phyloP scores from a whole-genome alignment of 2,797 vertebrate genomes.

The Pelochelys cantorii region DNA sequence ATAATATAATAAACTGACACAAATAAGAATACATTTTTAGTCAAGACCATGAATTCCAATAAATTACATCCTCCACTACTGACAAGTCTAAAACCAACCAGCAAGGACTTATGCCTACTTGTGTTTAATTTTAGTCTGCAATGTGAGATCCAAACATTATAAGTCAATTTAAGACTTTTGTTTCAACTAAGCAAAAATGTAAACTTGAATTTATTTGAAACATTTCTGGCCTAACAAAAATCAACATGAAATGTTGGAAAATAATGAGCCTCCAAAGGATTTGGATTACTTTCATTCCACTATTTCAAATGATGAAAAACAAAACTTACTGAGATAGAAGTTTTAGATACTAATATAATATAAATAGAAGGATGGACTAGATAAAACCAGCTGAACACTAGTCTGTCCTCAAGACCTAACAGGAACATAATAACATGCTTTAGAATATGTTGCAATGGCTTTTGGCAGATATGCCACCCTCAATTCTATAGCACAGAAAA shows the following conservation, averaged over 20 bases:
- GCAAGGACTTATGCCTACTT: slow-evolving; percentile 55
- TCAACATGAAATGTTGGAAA: slow-evolving; percentile 72
- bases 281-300: slow-evolving; percentile 69
- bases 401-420: slow-evolving; percentile 79
- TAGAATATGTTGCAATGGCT: slow-evolving; percentile 68
- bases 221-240: slow-evolving; percentile 59
- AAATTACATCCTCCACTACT: background rate
- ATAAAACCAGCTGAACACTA: slow-evolving; percentile 80
- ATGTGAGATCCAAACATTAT: slow-evolving; percentile 55
- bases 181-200: slow-evolving; percentile 69
- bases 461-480: slow-evolving; percentile 72
- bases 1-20: background rate
- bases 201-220: slow-evolving; percentile 68
- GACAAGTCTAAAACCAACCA: slow-evolving; percentile 34
- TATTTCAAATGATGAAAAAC: slow-evolving; percentile 72
- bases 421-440: slow-evolving; percentile 70
- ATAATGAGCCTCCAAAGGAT: slow-evolving; percentile 72
- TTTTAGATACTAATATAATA: slow-evolving; percentile 77
- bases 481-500: slow-evolving; percentile 62
- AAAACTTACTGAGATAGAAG: slow-evolving; percentile 60
- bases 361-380: slow-evolving; percentile 78
- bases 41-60: slow-evolving; percentile 13
- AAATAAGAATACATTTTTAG: background rate
- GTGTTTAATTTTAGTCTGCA: slow-evolving; percentile 54
- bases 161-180: slow-evolving; percentile 61